Percentiles rank a stretch among this genome's conserved stretches.
These are phyloP conservation scores for Psophia crepitans DNA, from an alignment of 2,113 vertebrate species.

Conservation along the genomic window DNA sequence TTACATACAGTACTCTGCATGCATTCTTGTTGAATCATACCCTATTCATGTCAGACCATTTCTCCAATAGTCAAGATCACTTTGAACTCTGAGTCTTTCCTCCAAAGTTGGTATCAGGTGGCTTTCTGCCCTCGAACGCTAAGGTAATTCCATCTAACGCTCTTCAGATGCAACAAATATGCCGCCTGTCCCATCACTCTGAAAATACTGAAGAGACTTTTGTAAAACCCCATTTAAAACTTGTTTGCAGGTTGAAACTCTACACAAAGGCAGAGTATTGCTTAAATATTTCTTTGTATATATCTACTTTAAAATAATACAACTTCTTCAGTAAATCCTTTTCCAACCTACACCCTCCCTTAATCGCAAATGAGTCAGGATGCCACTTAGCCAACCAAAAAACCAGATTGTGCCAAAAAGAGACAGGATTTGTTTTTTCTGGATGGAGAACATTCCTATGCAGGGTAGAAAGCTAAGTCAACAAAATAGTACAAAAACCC, in stretches of 20 bases:
- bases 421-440: constrained; percentile 34
- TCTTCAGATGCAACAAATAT: neutral
- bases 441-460: constrained; percentile 4
- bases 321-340: constrained; percentile 46
- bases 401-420: neutral
- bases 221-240: neutral
- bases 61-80: neutral
- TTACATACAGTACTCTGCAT: neutral
- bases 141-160: neutral
- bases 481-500: constrained; percentile 28
- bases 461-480: constrained; percentile 25
- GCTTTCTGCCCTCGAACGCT: neutral
- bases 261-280: constrained; percentile 26
- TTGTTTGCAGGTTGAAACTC: neutral
- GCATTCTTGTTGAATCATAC: neutral
- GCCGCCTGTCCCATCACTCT: neutral
- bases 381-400: constrained; percentile 47
- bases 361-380: constrained; percentile 58
- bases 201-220: neutral
- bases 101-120: neutral
- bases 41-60: neutral
- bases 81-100: neutral
- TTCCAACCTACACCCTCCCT: constrained; percentile 9
- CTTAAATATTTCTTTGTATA: constrained; percentile 38
- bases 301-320: constrained; percentile 16